Base-by-base conservation (phyloP, 2,797 vertebrate species). In the Pachyuromys duprasi region DNA sequence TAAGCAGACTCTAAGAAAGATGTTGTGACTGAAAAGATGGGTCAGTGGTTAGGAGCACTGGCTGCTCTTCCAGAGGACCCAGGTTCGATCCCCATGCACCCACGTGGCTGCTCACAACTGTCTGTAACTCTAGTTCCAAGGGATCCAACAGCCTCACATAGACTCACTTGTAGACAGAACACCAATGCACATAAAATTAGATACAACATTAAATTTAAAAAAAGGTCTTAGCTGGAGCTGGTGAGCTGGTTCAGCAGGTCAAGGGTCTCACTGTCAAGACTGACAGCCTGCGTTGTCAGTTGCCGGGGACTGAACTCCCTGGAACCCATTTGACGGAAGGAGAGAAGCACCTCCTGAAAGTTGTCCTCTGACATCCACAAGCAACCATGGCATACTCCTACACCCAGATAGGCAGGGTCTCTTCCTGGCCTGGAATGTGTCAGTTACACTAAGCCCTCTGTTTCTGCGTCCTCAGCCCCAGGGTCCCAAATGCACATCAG, bases 1-100 rank as follows among this genome's bases (percentile, higher is more conserved):
- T 91, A 72, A 94, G 78, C 70, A 60, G 28, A 80, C 75, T 82
- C 53, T 95, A n/a, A 70, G 79, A 75, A 89, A 72, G 93, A 80
- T 3, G 20, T 69, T 69, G 49, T 20, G 33, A 9, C 45, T 69
- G 31, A 7, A n/a, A 45, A 86, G 83, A 9, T 70, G 45, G 45
- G 20, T 69, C 83, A 36, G 20, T 53, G 65, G 20, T n/a, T 53
- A 55, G 45, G 28, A 53, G 15, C 28, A 53, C 45, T 53, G 28
- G 42, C 26, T 49, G 2, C 42, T 74, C n/a, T 42, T 42, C 2
- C 3, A 42, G 70, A 42, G 36, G 72, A 45, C 12, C 39, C 39
- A 75, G 24, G 39, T 75, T 45, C 24, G 45, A 45, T 75, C 42
- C 72, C 39, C 39, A 28, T 62, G 72, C 72, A 45, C 72, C 24